Base-by-base conservation (phyloP, 2,888 invertebrate species). In the Sarcophaga caerulescens region DNA sequence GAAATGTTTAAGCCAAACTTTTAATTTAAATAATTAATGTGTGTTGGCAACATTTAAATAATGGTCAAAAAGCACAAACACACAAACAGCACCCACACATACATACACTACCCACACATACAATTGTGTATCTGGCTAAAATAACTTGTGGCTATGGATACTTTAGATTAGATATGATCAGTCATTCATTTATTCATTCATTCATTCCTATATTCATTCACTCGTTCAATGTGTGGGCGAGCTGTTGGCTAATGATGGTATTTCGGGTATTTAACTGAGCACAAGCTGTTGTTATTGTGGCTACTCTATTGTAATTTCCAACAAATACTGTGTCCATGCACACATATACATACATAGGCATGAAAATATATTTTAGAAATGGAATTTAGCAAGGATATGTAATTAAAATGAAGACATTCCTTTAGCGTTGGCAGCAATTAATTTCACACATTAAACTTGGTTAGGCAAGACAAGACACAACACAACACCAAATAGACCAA, bases 321-420 rank as follows among this genome's bases (percentile, higher is more conserved):
- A 35, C 35, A 35, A 35, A 35, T 10, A 35, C 35, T 10, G 10
- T 35, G 35, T 35, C 2, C 35, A 35, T 35, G 35, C 35, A 35
- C 0, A 8, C 6, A 6, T 35, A 6, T 35, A 35, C 8, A 2
- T 6, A 35, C 35, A 35, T 8, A 35, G 3, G 25, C 6, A 35
- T 35, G 1, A 0, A 10, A 0, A 60, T 60, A 52, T 21, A 75
- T 52, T 52, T 35, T 35, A 35, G 10, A 2, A 35, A 35, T 35
- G 35, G 35, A 35, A 35, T 1, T 8, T 68, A 19, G 65, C 4
- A 45, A 62, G 60, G 10, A 66, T 74, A 62, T 19, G 73, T 81
- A 74, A 81, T 74, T 81, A 81, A 80, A 80, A 73, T 60, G 23
- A 80, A 81, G 81, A 81, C 74, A 69, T 81, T 62, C 44, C 35